Evolutionary conservation across 2,888 invertebrate genomes (phyloP), one percentile per base, ranked within the genome.

Genomic region (Torymus tubicola): DNA sequence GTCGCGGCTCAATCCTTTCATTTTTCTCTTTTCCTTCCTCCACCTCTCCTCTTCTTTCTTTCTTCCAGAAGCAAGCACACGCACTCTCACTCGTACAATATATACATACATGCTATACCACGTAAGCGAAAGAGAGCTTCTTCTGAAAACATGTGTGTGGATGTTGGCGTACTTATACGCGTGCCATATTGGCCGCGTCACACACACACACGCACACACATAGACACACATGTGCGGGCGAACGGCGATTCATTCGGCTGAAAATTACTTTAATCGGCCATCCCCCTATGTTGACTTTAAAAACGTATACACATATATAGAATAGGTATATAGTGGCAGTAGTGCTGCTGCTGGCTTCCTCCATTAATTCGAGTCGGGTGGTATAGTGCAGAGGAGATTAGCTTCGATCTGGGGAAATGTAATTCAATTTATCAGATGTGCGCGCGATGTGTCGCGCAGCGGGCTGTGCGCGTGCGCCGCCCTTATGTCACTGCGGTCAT

Each of bases 191-290:
- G 74, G 14, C 64, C 8, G 12, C 24, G 16, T 8, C 31, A 31
- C 31, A 31, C 8, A 31, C 4, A 31, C 3, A 31, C 42, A 50
- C 61, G n/a, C n/a, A n/a, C n/a, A n/a, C n/a, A n/a, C n/a, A n/a
- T n/a, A n/a, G n/a, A n/a, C n/a, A n/a, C n/a, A n/a, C n/a, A n/a
- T n/a, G 16, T 72, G 72, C 63, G 63, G 72, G 72, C 63, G 70
- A 31, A 31, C 50, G 12, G 58, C 18, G 31, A 70, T 69, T 69
- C 58, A 69, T 53, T 8, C 53, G 4, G 21, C 31, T 31, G 72
- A 16, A 24, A 64, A 73, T 63, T 72, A 57, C 55, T 61, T 72
- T 73, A 42, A 73, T 73, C 64, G 72, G 24, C 2, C 21, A 52
- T 13, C 52, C 61, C 24, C 18, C 53, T 1, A 4, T 18, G 50